These are phyloP conservation scores for Megathymus violae DNA, from an alignment of 1,140 invertebrate genomes.

Conservation along the genomic window DNA sequence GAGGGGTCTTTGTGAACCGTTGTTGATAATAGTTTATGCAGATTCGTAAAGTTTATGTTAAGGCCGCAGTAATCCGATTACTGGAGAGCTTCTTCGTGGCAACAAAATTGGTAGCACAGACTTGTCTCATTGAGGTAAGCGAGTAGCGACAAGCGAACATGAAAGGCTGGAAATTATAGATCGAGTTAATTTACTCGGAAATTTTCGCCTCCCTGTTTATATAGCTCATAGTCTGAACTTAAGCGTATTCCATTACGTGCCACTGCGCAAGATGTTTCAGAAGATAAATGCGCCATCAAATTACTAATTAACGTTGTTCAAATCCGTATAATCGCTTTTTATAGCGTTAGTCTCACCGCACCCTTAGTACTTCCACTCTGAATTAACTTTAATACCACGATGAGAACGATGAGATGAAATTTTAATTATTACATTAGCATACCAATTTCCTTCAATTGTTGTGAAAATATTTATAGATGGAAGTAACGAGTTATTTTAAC, in stretches of 20 bases:
- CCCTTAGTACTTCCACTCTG: not conserved
- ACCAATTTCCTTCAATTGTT: slow-evolving; percentile 33
- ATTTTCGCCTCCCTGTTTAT: no score
- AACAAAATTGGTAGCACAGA: slow-evolving; percentile 35
- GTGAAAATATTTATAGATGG: slow-evolving; percentile 21
- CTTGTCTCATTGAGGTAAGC: not conserved
- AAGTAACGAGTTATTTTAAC: slow-evolving; percentile 10
- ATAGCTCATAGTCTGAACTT: no score
- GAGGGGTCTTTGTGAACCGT: slow-evolving; percentile 18
- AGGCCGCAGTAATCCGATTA: slow-evolving; percentile 51
- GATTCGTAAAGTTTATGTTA: slow-evolving; percentile 53
- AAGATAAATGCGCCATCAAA: no score
- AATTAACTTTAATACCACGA: slow-evolving; percentile 37
- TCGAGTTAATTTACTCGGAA: no score
- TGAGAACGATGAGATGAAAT: slow-evolving; percentile 30
- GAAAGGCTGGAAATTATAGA: no score
- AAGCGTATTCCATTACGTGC: no score
- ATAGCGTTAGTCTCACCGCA: not conserved
- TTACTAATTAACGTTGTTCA: no score
- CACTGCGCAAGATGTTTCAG: no score
- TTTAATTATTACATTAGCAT: slow-evolving; percentile 40
- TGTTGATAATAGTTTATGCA: slow-evolving; percentile 52
- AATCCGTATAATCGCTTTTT: no score
- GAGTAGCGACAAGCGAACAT: not conserved
- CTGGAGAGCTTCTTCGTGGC: slow-evolving; percentile 36